Conservation (phyloP, 64 coral and sea anemone species). For the Catalaphyllia jardinei region DNA sequence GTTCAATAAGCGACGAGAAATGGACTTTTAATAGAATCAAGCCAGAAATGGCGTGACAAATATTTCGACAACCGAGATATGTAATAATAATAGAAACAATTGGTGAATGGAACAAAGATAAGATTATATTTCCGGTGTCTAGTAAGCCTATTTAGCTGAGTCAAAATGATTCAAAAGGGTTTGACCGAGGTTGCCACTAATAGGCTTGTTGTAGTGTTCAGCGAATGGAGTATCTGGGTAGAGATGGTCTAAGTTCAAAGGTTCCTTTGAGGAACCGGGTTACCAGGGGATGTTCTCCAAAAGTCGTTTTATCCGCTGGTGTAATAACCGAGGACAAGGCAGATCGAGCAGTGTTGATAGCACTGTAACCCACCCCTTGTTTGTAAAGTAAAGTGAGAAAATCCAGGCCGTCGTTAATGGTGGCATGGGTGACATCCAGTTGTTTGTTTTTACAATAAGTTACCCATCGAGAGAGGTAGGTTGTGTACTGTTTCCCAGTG, state of each 20-base stretch:
- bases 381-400: too few species aligned
- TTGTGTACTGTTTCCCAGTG: slow-evolving; percentile 46
- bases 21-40: too few species aligned
- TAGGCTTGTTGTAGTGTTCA: too few species aligned
- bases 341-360: too few species aligned
- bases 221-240: neutral
- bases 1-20: neutral
- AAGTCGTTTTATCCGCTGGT: neutral
- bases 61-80: neutral
- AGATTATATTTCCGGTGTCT: slow-evolving; percentile 25
- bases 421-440: neutral
- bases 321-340: neutral
- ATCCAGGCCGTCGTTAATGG: neutral
- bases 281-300: neutral
- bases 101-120: slow-evolving; percentile 14
- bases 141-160: slow-evolving; percentile 14
- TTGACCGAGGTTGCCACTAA: too few species aligned
- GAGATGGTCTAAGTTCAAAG: slow-evolving; percentile 12
- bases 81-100: neutral
- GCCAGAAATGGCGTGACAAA: too few species aligned
- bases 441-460: neutral
- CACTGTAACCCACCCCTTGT: neutral
- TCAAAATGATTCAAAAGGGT: neutral
- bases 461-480: slow-evolving; percentile 22
- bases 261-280: neutral